Evolutionary conservation across 1,140 invertebrate genomes (phyloP).

Genomic region (Heliconius hermathena): DNA sequence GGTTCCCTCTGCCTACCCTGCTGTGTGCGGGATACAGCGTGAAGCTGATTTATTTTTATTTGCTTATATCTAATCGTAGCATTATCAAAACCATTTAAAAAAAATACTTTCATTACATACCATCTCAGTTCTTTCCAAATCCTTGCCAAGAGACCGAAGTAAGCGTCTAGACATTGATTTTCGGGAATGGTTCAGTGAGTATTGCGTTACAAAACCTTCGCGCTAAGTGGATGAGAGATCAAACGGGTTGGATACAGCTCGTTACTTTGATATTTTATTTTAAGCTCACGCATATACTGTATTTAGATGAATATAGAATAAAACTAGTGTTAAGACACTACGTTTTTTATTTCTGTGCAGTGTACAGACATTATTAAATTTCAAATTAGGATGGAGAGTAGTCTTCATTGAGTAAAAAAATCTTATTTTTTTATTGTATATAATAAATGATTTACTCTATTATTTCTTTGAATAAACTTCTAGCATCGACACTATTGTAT

Average conservation of each 20-base stretch:
- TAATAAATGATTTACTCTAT: no score
- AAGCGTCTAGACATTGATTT: constrained; percentile 61
- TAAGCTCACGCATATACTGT: not conserved
- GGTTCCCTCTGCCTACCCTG: no score
- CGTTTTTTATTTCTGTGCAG: no score
- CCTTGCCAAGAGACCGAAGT: not conserved
- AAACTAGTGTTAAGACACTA: not conserved
- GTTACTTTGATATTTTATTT: not conserved
- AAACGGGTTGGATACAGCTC: constrained; percentile 18
- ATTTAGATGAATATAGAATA: not conserved
- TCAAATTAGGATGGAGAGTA: no score
- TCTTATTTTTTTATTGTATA: no score
- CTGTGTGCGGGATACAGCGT: no score
- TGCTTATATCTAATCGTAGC: no score
- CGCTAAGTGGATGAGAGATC: constrained; percentile 50
- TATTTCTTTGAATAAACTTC: no score
- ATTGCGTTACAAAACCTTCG: constrained; percentile 57
- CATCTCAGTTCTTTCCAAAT: constrained; percentile 29
- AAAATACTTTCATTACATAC: constrained; percentile 6
- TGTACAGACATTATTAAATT: no score
- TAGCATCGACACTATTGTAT: no score
- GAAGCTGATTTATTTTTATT: no score
- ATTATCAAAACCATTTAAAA: not conserved
- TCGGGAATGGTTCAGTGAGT: constrained; percentile 59
- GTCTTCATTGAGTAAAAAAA: no score